Base-by-base conservation (phyloP, 1,140 invertebrate genomes). In the Brachionus manjavacas region DNA sequence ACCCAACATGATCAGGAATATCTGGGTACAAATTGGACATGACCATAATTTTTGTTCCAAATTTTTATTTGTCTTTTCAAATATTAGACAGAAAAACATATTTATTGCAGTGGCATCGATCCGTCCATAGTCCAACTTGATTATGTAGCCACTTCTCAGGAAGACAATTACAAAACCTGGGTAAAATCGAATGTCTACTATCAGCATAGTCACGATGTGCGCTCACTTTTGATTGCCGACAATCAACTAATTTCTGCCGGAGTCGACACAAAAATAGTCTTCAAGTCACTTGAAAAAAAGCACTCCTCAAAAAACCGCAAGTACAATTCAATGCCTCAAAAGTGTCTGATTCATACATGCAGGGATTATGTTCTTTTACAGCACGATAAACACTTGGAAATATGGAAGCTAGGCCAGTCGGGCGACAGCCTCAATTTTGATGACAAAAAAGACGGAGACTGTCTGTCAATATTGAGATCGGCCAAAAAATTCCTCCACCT, bases 181-280 rank as follows among this genome's bases (percentile, higher is more conserved):
- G 92, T 95, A 0, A 93, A 93, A 88, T 93, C 93, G 81, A 91
- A 93, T 8, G 93, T 94, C 86, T 91, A 93, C 83, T 91, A 92
- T 86, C 92, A 94, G 39, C 95, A 96, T 89, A 92, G 93, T 25
- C 94, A 96, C 88, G 95, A 96, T 90, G 94, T 96, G 0, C 91
- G 93, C 86, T 91, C 93, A 7, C 88, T 96, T 39, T 90, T 92
- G 3, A 88, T 93, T 31, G 89, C 91, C 85, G 90, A 91, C 31
- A 85, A 87, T 49, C 52, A 68, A 25, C 4, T 85, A 60, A 49
- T 72, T 20, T 85, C 72, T 39, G 43, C 83, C 25, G 85, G 85
- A 72, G 81, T 85, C 7, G 85, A 85, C 39, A 84, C 83, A 68
- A 79, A 85, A 74, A 76, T 85, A 39, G 79, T 85, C 4, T 72